Conservation (phyloP, 2,888 invertebrate species). For the Trachelus iudaicus region DNA sequence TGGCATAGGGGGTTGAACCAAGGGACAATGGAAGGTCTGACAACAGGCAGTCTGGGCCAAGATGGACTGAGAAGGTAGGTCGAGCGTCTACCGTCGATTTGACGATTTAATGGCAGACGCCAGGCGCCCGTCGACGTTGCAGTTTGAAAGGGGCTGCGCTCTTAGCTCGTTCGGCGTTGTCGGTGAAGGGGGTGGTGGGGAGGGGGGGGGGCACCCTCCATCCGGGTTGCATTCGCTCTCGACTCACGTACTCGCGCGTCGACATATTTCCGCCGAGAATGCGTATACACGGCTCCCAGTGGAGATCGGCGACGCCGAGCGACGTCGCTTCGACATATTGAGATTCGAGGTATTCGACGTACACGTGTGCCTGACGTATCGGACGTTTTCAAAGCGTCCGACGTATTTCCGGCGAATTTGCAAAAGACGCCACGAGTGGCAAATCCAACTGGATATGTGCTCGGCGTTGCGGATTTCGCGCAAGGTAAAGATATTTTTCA, state of each 20-base stretch:
- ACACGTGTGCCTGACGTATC: background rate
- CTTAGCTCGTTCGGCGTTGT: slow-evolving; percentile 2
- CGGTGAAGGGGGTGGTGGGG: rapidly evolving
- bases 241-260: background rate
- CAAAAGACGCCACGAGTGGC: background rate
- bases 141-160: slow-evolving; percentile 21
- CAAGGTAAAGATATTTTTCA: background rate
- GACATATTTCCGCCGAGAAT: background rate
- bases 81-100: slow-evolving; percentile 2
- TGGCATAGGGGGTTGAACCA: no score
- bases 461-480: background rate
- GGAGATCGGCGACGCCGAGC: background rate
- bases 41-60: background rate
- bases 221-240: background rate
- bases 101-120: slow-evolving; percentile 33
- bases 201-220: background rate
- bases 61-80: background rate
- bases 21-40: background rate
- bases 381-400: background rate
- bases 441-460: background rate
- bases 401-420: background rate
- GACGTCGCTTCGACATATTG: background rate
- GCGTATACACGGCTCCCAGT: background rate
- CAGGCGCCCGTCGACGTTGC: slow-evolving; percentile 29
- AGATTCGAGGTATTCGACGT: background rate